These are phyloP conservation scores for Zoanthus solanderi DNA, from an alignment of 92 coral and sea anemone genomes.

Conservation along the genomic window DNA sequence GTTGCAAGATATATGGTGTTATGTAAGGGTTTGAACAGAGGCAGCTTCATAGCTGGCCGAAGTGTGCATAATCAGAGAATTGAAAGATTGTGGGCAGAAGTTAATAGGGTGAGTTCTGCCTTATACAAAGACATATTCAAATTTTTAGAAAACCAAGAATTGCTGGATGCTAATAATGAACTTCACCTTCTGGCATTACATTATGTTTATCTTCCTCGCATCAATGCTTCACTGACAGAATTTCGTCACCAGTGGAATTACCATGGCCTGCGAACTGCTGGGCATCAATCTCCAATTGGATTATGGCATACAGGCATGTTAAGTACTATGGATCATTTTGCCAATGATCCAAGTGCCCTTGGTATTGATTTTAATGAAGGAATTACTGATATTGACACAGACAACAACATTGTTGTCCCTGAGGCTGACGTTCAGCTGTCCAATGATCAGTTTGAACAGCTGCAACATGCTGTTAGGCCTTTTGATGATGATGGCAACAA, in stretches of 20 bases:
- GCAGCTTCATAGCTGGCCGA: constrained; percentile 57
- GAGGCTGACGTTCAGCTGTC: constrained; percentile 15
- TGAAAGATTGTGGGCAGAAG: constrained; percentile 26
- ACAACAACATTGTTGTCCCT: constrained; percentile 1
- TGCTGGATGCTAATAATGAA: constrained; percentile 50
- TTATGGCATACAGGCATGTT: constrained; percentile 10
- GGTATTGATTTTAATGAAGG: constrained; percentile 4
- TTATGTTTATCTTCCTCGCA: constrained; percentile 55
- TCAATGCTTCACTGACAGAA: constrained; percentile 53
- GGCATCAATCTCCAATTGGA: constrained; percentile 44
- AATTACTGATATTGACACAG: constrained; percentile 21
- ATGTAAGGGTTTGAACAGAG: constrained; percentile 43
- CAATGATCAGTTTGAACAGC: constrained; percentile 29
- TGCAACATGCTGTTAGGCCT: constrained; percentile 34
- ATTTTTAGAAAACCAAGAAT: constrained; percentile 43
- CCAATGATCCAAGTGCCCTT: constrained; percentile 11
- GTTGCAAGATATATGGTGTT: constrained; percentile 49
- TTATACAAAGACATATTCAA: constrained; percentile 39
- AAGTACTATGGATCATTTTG: neutral
- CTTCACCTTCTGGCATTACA: constrained; percentile 50
- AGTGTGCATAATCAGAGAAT: constrained; percentile 19
- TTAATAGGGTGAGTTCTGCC: constrained; percentile 46
- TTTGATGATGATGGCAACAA: constrained; percentile 44
- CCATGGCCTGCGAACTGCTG: constrained; percentile 59
- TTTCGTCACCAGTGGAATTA: constrained; percentile 53